phyloP scores from a whole-genome alignment of 2,113 vertebrate species.

The Pseudorasbora parva region DNA sequence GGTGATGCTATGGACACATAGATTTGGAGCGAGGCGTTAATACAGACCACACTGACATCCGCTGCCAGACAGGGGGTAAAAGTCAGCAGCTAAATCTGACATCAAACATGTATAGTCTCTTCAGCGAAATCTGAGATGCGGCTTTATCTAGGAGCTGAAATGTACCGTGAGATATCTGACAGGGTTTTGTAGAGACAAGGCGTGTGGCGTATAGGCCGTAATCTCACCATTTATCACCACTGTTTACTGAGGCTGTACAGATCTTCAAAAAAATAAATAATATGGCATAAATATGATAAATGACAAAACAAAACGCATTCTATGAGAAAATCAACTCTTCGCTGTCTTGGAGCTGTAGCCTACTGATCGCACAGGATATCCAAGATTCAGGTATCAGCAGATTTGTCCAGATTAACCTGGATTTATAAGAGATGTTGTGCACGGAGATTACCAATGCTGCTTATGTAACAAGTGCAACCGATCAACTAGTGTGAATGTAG shows the following conservation, averaged over 20 bases:
- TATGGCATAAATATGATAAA: neutral
- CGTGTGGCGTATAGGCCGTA: neutral
- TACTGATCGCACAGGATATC: neutral
- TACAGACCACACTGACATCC: slow-evolving; percentile 51
- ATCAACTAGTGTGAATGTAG: neutral
- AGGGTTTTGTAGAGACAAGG: neutral
- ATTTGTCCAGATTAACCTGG: slow-evolving; percentile 20
- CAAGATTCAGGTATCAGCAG: neutral
- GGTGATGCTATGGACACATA: slow-evolving; percentile 66
- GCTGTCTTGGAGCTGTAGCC: neutral
- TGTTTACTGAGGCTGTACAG: neutral
- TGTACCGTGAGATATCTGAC: slow-evolving; percentile 18
- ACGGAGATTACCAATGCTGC: neutral
- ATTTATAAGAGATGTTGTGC: neutral
- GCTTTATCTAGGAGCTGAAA: slow-evolving; percentile 15
- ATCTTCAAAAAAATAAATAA: neutral
- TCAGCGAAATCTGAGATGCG: slow-evolving; percentile 25
- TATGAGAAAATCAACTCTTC: neutral
- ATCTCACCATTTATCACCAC: neutral
- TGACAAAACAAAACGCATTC: neutral
- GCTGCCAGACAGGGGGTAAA: slow-evolving; percentile 34
- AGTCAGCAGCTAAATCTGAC: slow-evolving; percentile 23
- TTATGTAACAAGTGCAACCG: neutral
- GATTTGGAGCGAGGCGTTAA: slow-evolving; percentile 59
- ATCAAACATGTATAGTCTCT: slow-evolving; percentile 31